Base-by-base conservation (phyloP, 2,797 vertebrate species). In the Carapus acus region DNA sequence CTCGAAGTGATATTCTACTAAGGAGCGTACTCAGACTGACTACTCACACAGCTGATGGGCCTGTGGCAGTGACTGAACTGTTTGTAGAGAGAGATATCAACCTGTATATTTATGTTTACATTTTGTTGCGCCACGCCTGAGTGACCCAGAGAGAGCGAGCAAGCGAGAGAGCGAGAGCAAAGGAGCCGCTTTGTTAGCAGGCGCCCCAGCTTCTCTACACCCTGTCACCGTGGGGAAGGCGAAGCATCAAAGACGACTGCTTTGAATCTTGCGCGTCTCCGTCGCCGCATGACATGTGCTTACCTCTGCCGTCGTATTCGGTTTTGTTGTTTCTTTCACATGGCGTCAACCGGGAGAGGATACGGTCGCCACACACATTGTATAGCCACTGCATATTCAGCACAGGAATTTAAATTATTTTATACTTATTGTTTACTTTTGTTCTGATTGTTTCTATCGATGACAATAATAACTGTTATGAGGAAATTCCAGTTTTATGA, bases 401-500 rank as follows among this genome's bases (percentile, higher is more conserved):
- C 77, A 85, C 77, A 71, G 82, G 77, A 91, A 87, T 92, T 91
- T 99, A 98, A 97, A 92, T 98, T 98, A 96, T 99, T 98, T 96
- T 92, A 92, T 92, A 91, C 89, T 91, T 87, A 87, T 85, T 77
- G 34, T 69, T 71, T 77, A 70, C 83, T 75, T 78, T 73, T 88
- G 77, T 86, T 62, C 75, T 51, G 68, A 81, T 65, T 75, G 70
- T 82, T 81, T 84, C 74, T 78, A 78, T 79, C 62, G 73, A 90
- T 89, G 88, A 90, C 91, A 88, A 89, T 88, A 89, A 90, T 91
- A 86, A 84, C 76, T 71, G 74, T 78, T 72, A 41, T 33, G 38
- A 73, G 72, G 68, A 75, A 67, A 68, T 79, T 82, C 67, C 81
- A 90, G 85, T 94, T 83, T 88, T 89, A 90, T 85, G 88, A 88